A percentile compares a stretch with the other conserved stretches of the same genome.
These are phyloP conservation scores for Macrobrachium nipponense DNA, from an alignment of 1,140 invertebrate species.

Conservation along the genomic window DNA sequence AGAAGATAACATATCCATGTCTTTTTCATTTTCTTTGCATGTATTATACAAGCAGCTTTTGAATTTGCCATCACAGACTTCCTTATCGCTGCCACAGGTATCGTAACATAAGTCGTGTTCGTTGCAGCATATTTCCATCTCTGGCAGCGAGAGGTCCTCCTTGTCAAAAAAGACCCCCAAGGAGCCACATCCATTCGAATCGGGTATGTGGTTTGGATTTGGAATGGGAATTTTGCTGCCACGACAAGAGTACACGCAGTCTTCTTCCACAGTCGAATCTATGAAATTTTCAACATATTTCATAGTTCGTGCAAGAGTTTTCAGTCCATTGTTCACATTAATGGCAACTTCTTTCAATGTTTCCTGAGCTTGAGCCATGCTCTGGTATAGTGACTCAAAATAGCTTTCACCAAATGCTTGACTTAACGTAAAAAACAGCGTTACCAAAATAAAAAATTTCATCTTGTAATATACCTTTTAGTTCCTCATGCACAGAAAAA, in stretches of 20 bases:
- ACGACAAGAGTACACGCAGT: slow-evolving; percentile 82
- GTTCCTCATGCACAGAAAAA: no score
- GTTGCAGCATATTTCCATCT: slow-evolving; percentile 88
- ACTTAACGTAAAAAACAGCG: not conserved
- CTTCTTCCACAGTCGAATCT: slow-evolving; percentile 85
- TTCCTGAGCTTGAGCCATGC: slow-evolving; percentile 39
- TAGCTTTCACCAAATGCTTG: slow-evolving; percentile 11
- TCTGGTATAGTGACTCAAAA: slow-evolving; percentile 47
- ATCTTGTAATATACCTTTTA: no score
- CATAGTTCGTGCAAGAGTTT: slow-evolving; percentile 81
- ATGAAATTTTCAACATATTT: slow-evolving; percentile 83
- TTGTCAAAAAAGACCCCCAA: slow-evolving; percentile 78
- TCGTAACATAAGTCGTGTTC: slow-evolving; percentile 90
- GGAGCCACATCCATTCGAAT: slow-evolving; percentile 85
- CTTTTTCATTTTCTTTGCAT: slow-evolving; percentile 75
- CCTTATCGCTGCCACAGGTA: slow-evolving; percentile 86
- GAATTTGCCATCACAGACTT: slow-evolving; percentile 87
- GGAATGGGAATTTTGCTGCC: slow-evolving; percentile 73
- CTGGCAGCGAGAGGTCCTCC: slow-evolving; percentile 79
- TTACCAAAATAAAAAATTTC: not conserved
- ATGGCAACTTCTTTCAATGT: slow-evolving; percentile 29
- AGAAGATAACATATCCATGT: slow-evolving; percentile 48
- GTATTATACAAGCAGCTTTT: slow-evolving; percentile 86
- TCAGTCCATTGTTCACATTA: slow-evolving; percentile 77
- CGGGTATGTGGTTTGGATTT: slow-evolving; percentile 80